These are phyloP conservation scores for Podarcis siculus DNA, from an alignment of 2,797 vertebrate genomes.

Conservation along the genomic window DNA sequence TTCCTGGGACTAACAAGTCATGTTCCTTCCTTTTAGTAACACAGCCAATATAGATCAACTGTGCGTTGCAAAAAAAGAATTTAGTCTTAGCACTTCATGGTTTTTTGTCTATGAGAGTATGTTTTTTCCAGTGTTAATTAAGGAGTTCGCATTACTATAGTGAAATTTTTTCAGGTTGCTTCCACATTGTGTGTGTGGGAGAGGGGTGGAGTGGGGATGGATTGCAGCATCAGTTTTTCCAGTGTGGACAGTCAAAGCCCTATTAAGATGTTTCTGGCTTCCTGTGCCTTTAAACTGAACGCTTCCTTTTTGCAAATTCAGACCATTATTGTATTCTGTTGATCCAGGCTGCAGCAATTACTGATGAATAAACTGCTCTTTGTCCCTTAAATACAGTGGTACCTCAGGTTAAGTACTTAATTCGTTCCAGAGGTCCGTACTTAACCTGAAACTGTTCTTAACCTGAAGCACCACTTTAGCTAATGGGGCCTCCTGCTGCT, in stretches of 20 bases:
- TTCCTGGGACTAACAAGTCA: too few species aligned
- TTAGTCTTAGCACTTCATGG: constrained; percentile 84
- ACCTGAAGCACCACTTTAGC: too few species aligned
- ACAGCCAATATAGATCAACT: constrained; percentile 84
- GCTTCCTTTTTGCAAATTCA: neutral
- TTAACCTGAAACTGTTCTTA: too few species aligned
- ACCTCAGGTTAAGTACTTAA: too few species aligned
- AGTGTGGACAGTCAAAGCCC: neutral
- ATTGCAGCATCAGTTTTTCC: neutral
- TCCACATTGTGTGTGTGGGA: neutral
- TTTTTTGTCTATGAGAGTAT: constrained; percentile 66
- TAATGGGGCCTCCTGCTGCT: too few species aligned
- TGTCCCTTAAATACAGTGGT: neutral
- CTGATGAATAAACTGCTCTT: neutral
- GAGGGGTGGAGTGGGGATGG: neutral
- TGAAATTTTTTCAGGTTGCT: neutral
- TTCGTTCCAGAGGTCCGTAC: too few species aligned
- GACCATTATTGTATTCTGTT: neutral
- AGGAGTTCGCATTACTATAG: neutral
- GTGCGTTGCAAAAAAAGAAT: constrained; percentile 90
- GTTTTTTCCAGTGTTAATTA: neutral
- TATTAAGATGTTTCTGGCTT: neutral
- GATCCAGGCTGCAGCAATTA: neutral
- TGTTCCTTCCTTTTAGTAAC: constrained; percentile 88
- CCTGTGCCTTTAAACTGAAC: neutral